phyloP scores from a whole-genome alignment of 2,113 vertebrate genomes.

The Nematolebias whitei region DNA sequence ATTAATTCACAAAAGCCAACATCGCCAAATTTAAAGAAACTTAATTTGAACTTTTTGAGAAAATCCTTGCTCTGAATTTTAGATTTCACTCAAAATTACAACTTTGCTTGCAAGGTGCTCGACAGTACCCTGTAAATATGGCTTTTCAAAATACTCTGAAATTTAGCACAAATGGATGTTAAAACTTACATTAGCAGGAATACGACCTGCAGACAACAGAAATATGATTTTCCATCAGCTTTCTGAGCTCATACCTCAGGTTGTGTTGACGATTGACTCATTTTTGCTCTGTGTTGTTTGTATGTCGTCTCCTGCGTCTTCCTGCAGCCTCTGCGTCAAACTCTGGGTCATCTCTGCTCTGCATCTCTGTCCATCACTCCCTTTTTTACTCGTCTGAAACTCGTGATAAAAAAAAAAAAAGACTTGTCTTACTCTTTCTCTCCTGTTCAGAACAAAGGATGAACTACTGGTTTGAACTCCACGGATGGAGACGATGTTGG shows the following conservation, averaged over 20 bases:
- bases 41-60: too few relatives aligned
- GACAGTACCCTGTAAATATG: too few relatives aligned
- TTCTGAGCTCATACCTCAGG: constrained; percentile 69
- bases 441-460: constrained; percentile 11
- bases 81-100: too few relatives aligned
- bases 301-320: constrained; percentile 36
- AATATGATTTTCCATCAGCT: neutral
- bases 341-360: constrained; percentile 60
- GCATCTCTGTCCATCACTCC: constrained; percentile 74
- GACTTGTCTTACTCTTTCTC: constrained; percentile 21
- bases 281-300: constrained; percentile 44
- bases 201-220: too few relatives aligned
- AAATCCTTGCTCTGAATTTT: too few relatives aligned
- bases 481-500: neutral
- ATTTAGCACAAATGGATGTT: too few relatives aligned
- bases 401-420: constrained; percentile 63
- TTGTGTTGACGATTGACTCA: constrained; percentile 62
- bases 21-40: too few relatives aligned
- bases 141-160: too few relatives aligned
- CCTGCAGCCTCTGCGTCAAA: constrained; percentile 49
- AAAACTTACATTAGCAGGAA: too few relatives aligned
- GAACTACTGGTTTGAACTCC: neutral
- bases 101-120: too few relatives aligned
- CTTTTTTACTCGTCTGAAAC: constrained; percentile 65
- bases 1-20: too few relatives aligned